Percentiles rank a stretch among this genome's conserved stretches.
Evolutionary conservation across 1,140 invertebrate species (phyloP).

Genomic region (Tenebrio molitor): DNA sequence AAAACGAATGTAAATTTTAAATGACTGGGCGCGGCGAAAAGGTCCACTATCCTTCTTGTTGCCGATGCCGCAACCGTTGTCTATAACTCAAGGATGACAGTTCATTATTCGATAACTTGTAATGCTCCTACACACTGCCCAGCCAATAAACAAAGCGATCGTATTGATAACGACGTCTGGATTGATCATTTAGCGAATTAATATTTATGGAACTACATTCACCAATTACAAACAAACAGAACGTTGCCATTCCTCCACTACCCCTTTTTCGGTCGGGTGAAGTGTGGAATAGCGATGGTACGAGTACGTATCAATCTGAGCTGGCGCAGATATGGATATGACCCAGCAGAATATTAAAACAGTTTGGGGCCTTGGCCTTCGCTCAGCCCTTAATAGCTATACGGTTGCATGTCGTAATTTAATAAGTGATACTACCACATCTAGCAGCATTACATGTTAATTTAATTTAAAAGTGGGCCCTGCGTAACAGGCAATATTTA

Average conservation of each 20-base stretch:
- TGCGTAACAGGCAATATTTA: constrained; percentile 49
- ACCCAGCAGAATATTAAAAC: constrained; percentile 41
- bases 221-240: background rate
- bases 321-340: constrained; percentile 1
- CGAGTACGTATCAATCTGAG: constrained; percentile 3
- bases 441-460: constrained; percentile 59
- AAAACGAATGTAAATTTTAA: constrained; percentile 62
- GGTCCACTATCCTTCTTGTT: constrained; percentile 52
- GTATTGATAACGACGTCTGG: constrained; percentile 56
- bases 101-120: constrained; percentile 64
- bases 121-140: constrained; percentile 61
- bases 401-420: constrained; percentile 61
- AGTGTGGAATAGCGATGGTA: no score
- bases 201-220: constrained; percentile 53
- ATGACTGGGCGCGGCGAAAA: constrained; percentile 58
- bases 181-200: constrained; percentile 60
- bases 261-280: no score
- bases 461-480: constrained; percentile 57
- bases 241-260: no score
- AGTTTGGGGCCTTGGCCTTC: constrained; percentile 44
- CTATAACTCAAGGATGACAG: constrained; percentile 64
- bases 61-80: constrained; percentile 53
- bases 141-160: constrained; percentile 59
- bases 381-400: constrained; percentile 48
- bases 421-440: constrained; percentile 59